Conservation (phyloP, 2,113 vertebrate genomes). For the Excalfactoria chinensis region DNA sequence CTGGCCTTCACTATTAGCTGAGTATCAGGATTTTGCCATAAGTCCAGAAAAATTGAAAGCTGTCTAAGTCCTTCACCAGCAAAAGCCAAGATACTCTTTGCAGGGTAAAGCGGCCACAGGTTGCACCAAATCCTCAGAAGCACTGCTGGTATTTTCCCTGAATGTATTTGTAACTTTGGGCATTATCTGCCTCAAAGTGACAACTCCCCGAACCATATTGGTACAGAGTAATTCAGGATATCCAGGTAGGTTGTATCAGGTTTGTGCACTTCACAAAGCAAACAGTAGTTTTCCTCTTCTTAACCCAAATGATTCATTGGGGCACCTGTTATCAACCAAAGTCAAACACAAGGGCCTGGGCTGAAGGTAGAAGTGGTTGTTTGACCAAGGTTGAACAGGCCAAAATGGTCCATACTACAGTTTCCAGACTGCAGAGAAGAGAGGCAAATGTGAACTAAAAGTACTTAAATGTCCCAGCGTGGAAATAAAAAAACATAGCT, state of each 20-base stretch:
- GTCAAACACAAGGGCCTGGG: neutral
- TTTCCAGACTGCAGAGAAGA: neutral
- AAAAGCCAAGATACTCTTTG: neutral
- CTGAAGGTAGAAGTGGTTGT: neutral
- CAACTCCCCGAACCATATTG: neutral
- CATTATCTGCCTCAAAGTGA: neutral
- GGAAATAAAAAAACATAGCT: slow-evolving; percentile 46
- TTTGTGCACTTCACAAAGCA: slow-evolving; percentile 6
- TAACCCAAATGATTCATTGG: neutral
- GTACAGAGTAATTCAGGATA: neutral
- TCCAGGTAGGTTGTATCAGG: neutral
- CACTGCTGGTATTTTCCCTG: neutral
- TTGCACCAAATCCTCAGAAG: neutral
- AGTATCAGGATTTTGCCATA: neutral
- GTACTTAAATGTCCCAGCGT: neutral
- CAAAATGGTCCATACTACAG: neutral
- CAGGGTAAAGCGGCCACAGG: neutral
- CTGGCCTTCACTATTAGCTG: neutral
- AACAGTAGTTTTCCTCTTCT: neutral
- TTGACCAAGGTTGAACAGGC: neutral
- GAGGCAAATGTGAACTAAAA: neutral
- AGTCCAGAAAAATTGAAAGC: neutral
- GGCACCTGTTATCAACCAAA: neutral
- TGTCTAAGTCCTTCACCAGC: neutral
- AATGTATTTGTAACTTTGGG: neutral